Percentiles rank a stretch among this genome's conserved stretches.
These are phyloP conservation scores for Ctenodactylus gundi DNA, from an alignment of 2,113 vertebrate species.

Conservation along the genomic window DNA sequence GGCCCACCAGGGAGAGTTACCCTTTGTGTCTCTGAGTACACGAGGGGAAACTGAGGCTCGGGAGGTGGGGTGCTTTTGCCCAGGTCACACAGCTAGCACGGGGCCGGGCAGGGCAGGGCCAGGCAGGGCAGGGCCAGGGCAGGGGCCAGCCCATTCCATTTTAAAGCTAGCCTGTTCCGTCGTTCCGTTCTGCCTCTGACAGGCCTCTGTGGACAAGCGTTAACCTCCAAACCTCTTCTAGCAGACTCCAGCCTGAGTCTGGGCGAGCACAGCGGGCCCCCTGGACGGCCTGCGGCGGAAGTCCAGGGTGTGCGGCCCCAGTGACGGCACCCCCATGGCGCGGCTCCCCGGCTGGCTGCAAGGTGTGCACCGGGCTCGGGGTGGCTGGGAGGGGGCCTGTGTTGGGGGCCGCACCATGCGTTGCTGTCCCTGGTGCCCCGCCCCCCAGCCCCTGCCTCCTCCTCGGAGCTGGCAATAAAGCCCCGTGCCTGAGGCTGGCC, in stretches of 20 bases:
- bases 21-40: neutral
- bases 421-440: neutral
- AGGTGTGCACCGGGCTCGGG: too few relatives aligned
- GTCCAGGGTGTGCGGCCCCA: too few relatives aligned
- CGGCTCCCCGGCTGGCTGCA: too few relatives aligned
- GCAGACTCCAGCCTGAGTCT: too few relatives aligned
- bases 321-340: too few relatives aligned
- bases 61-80: neutral
- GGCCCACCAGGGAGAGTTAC: too few relatives aligned
- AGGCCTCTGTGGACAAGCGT: neutral
- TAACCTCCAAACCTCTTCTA: constrained; percentile 2
- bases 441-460: neutral
- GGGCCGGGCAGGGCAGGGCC: neutral
- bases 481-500: constrained; percentile 48
- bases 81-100: neutral
- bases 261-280: too few relatives aligned
- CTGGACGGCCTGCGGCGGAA: too few relatives aligned
- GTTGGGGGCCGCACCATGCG: neutral
- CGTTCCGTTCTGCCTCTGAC: neutral
- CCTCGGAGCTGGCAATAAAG: constrained; percentile 57
- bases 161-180: too few relatives aligned
- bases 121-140: too few relatives aligned
- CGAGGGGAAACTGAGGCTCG: constrained; percentile 3
- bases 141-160: too few relatives aligned
- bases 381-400: too few relatives aligned